Evolutionary conservation across 2,888 invertebrate species (phyloP).

Genomic region (Sthenelais limicola): DNA sequence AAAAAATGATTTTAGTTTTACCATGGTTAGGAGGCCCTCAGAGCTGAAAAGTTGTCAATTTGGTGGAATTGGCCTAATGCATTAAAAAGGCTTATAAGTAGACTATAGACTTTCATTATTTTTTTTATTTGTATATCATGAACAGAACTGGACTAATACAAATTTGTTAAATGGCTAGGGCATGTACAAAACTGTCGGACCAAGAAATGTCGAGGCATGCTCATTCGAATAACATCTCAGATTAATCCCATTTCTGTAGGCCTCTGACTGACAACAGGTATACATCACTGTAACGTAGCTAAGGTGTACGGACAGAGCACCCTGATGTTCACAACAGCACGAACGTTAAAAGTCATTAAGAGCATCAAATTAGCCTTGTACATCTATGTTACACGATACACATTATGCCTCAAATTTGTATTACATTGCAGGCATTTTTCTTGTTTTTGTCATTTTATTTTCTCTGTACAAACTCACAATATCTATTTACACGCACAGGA

Average conservation of each 20-base stretch:
- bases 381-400: too few relatives aligned
- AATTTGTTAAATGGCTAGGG: slow-evolving; percentile 35
- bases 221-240: too few relatives aligned
- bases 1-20: too few relatives aligned
- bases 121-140: slow-evolving; percentile 30
- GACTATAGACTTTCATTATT: too few relatives aligned
- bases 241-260: too few relatives aligned
- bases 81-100: too few relatives aligned
- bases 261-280: slow-evolving; percentile 19
- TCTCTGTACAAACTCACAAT: slow-evolving; percentile 38
- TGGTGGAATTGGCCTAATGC: too few relatives aligned
- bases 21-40: too few relatives aligned
- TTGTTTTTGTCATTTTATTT: too few relatives aligned
- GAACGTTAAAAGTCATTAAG: background rate
- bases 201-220: background rate
- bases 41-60: too few relatives aligned
- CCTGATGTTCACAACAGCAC: slow-evolving; percentile 8
- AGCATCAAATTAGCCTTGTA: slow-evolving; percentile 27
- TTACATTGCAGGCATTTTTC: too few relatives aligned
- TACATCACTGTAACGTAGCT: slow-evolving; percentile 6
- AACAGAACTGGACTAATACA: slow-evolving; percentile 39
- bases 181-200: slow-evolving; percentile 27
- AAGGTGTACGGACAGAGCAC: slow-evolving; percentile 26
- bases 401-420: too few relatives aligned
- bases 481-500: slow-evolving; percentile 20